These are phyloP conservation scores for Hylyphantes graminicola DNA, from an alignment of 1,140 invertebrate genomes.

Conservation along the genomic window DNA sequence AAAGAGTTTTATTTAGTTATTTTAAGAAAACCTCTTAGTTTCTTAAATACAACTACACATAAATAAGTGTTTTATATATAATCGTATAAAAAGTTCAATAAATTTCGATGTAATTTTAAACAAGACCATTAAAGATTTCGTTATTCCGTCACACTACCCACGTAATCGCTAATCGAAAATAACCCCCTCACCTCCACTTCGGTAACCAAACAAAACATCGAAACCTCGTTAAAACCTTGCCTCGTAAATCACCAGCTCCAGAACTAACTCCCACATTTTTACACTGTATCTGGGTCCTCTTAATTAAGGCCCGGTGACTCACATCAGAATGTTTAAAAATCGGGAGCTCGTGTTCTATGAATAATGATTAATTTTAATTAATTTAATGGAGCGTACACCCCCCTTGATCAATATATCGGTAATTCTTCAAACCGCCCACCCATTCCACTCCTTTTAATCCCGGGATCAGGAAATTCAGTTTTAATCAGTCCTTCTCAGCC, in stretches of 20 bases:
- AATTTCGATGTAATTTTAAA: too few species aligned
- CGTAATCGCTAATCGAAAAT: too few species aligned
- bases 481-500: slow-evolving; percentile 19
- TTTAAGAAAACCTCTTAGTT: too few species aligned
- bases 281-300: neutral
- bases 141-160: too few species aligned
- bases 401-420: slow-evolving; percentile 22
- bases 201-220: neutral
- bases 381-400: slow-evolving; percentile 24
- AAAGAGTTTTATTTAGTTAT: too few species aligned
- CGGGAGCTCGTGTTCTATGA: neutral
- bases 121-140: too few species aligned
- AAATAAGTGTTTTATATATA: too few species aligned
- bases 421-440: slow-evolving; percentile 22
- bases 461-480: slow-evolving; percentile 3
- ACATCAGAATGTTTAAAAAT: slow-evolving; percentile 22
- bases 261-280: slow-evolving; percentile 4
- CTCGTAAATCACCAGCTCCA: neutral
- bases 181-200: too few species aligned
- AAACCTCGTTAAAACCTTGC: neutral
- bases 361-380: slow-evolving; percentile 49
- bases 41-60: too few species aligned
- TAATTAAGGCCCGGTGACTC: slow-evolving; percentile 22
- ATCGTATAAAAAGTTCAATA: too few species aligned
- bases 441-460: slow-evolving; percentile 9